phyloP scores from a whole-genome alignment of 1,140 invertebrate species.

The Meteorus sp. region DNA sequence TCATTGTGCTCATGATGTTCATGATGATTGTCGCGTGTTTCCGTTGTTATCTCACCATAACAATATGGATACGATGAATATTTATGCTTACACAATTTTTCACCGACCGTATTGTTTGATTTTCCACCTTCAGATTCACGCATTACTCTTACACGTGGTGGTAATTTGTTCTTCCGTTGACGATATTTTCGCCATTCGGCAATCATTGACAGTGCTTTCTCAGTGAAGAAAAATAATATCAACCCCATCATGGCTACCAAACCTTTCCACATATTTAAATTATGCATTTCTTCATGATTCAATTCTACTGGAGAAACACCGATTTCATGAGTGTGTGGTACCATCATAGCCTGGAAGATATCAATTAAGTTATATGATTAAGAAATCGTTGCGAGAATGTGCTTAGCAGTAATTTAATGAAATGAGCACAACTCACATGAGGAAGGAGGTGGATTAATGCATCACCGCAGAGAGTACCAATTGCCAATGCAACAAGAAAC shows the following conservation, averaged over 20 bases:
- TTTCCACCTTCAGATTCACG: constrained; percentile 63
- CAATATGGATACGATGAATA: constrained; percentile 84
- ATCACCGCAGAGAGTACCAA: constrained; percentile 89
- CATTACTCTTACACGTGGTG: constrained; percentile 67
- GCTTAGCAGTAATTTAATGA: background rate
- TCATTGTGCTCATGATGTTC: constrained; percentile 46
- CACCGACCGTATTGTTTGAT: constrained; percentile 64
- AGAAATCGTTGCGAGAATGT: constrained; percentile 2
- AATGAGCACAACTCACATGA: constrained; percentile 69
- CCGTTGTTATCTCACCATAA: constrained; percentile 75
- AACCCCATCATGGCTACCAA: constrained; percentile 78
- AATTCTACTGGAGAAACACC: constrained; percentile 32
- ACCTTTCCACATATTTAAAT: constrained; percentile 79
- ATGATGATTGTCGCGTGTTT: constrained; percentile 48
- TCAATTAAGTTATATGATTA: constrained; percentile 9
- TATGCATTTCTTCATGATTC: constrained; percentile 56
- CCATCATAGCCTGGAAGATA: constrained; percentile 56
- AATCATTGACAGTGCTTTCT: constrained; percentile 78
- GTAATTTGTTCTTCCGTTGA: constrained; percentile 64
- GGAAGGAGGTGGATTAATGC: constrained; percentile 91
- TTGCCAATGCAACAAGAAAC: constrained; percentile 88
- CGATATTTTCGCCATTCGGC: constrained; percentile 75
- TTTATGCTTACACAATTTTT: constrained; percentile 81
- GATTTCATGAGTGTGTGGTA: constrained; percentile 47
- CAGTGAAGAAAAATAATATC: constrained; percentile 86